Conservation (phyloP, 1,140 invertebrate species). For the Sycobia sp. region DNA sequence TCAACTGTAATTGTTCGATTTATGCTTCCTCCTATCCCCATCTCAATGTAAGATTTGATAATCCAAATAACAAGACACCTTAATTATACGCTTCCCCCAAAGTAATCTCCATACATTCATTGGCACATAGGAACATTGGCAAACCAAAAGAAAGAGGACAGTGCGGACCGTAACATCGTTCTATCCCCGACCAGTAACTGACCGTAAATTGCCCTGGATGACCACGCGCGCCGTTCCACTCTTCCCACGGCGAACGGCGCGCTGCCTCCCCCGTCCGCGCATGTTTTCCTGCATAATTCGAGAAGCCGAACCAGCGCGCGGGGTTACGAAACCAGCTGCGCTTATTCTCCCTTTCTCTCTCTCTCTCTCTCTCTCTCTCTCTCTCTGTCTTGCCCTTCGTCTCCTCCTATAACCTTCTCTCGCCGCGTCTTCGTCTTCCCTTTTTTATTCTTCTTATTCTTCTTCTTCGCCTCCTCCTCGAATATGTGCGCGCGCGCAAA, state of each 20-base stretch:
- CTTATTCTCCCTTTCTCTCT: not conserved
- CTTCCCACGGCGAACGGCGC: slow-evolving; percentile 8
- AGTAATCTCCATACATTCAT: too few relatives aligned
- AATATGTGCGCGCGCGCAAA: not conserved
- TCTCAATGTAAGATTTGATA: too few relatives aligned
- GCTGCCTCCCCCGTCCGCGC: too few relatives aligned
- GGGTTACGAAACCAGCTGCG: slow-evolving; percentile 15
- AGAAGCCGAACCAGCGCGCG: not conserved
- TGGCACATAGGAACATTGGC: too few relatives aligned
- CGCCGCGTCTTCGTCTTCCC: too few relatives aligned
- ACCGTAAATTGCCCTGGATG: slow-evolving; percentile 8
- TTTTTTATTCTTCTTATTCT: too few relatives aligned
- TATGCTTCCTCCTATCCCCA: too few relatives aligned
- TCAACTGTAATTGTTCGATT: too few relatives aligned
- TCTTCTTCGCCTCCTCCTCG: slow-evolving; percentile 3
- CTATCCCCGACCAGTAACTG: slow-evolving; percentile 5
- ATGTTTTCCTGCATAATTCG: slow-evolving; percentile 19
- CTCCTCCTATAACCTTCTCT: not conserved
- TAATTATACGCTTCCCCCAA: too few relatives aligned
- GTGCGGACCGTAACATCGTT: not conserved
- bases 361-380: too few relatives aligned
- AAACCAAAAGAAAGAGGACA: not conserved
- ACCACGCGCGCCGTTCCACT: not conserved
- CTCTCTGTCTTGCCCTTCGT: too few relatives aligned
- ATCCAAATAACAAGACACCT: too few relatives aligned